Conservation (phyloP, 2,888 invertebrate species). For the Netelia fuscicornis region DNA sequence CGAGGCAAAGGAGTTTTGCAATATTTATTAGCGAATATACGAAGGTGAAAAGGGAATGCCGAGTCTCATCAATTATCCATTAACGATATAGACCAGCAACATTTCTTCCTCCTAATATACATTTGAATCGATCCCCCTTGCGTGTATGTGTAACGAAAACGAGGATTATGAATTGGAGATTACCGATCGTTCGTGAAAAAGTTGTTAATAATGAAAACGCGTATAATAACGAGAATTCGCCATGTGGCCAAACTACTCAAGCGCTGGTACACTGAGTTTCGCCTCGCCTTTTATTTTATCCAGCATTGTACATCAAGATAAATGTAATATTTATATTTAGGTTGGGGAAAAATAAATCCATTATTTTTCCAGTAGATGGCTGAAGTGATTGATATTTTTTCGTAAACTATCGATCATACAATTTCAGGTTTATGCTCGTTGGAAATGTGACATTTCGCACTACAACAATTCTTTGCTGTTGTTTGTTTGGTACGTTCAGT, state of each 20-base stretch:
- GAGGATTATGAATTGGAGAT: not conserved
- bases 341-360: too few species aligned
- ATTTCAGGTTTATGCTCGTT: too few species aligned
- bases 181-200: not conserved
- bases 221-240: not conserved
- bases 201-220: not conserved
- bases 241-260: not conserved
- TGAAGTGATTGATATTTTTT: too few species aligned
- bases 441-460: too few species aligned
- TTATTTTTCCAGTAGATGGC: too few species aligned
- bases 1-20: not conserved
- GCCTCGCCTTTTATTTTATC: not conserved
- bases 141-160: not conserved
- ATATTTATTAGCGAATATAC: not conserved
- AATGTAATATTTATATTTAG: not conserved
- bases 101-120: not conserved
- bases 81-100: not conserved
- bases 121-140: not conserved
- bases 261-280: not conserved
- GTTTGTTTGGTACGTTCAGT: too few species aligned
- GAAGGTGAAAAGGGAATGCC: not conserved
- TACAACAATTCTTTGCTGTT: too few species aligned
- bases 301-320: not conserved
- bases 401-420: too few species aligned
- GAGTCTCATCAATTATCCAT: not conserved